Evolutionary conservation across 1,140 invertebrate genomes (phyloP).

Genomic region (Panulirus ornatus): DNA sequence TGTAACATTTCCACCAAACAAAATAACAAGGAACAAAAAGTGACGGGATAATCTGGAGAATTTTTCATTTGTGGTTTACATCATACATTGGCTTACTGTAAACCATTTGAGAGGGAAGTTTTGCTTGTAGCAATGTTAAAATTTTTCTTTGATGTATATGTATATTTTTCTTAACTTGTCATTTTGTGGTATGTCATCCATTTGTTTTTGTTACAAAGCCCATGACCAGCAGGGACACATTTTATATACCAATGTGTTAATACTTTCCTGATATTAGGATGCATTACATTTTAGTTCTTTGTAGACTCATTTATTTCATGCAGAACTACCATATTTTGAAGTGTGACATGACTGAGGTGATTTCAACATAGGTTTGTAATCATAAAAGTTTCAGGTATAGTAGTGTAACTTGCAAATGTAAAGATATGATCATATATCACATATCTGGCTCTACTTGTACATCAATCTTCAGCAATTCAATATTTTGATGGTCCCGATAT

Average conservation of each 20-base stretch:
- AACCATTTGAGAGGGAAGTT: too few species aligned
- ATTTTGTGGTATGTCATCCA: background rate
- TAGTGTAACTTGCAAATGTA: too few species aligned
- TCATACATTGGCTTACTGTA: too few species aligned
- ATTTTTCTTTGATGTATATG: too few species aligned
- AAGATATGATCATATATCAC: too few species aligned
- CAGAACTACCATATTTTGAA: conserved; percentile 10
- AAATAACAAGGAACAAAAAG: background rate
- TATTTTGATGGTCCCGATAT: too few species aligned
- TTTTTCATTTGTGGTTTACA: background rate
- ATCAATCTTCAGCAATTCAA: too few species aligned
- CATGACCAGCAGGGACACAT: background rate
- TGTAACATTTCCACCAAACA: conserved; percentile 16
- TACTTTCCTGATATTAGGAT: background rate
- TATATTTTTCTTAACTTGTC: background rate
- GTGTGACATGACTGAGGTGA: background rate
- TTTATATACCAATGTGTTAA: background rate
- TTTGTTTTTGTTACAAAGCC: background rate
- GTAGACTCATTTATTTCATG: background rate
- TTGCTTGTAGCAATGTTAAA: too few species aligned
- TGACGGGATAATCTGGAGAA: background rate
- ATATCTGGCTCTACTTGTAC: too few species aligned
- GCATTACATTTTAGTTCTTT: conserved; percentile 2
- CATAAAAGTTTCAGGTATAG: too few species aligned
- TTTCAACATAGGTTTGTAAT: too few species aligned